Base-by-base conservation (phyloP, 2,888 invertebrate species). In the Leptinotarsa haldemani region DNA sequence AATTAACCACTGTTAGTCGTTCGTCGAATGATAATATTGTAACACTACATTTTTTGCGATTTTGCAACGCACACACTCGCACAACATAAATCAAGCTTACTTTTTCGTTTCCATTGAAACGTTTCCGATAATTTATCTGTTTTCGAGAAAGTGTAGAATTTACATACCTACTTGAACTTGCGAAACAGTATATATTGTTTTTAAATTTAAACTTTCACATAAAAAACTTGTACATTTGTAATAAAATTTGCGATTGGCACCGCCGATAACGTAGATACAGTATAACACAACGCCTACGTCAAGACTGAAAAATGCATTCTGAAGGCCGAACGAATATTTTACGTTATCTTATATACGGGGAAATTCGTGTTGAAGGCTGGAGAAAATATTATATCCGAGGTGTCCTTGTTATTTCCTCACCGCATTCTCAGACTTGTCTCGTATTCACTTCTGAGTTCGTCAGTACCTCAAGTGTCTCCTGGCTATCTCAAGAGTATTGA, bases 181-280 rank as follows among this genome's bases (percentile, higher is more conserved):
- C 69, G 56, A 72, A 68, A 72, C 68, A 72, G 67, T 67, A 64
- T 58, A 70, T 76, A 78, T 77, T 78, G 77, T 78, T 78, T 77
- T 78, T 77, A 72, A 78, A 77, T 72, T 66, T 76, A 77, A 77
- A 78, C 75, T 74, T 77, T 78, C 75, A 77, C 77, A 77, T 74
- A 73, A 76, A 77, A 77, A 74, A 70, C 72, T 72, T 73, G 74
- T 74, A 73, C 73, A 70, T 78, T 74, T 72, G 75, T 68, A 78
- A 76, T 74, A 78, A 78, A 74, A 77, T 77, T 69, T 47, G 69
- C 72, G 76, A 78, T 76, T 71, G 74, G 65, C 69, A 64, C 67
- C 69, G n/a, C 15, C 18, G 77, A 77, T 77, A 73, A 64, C 47
- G 64, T 7, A 22, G 53, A 68, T 58, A 56, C 53, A 18, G 56